A percentile compares a stretch with the other conserved stretches of the same genome.
Conservation (phyloP, 2,113 vertebrate species). For the Dicerorhinus sumatrensis region DNA sequence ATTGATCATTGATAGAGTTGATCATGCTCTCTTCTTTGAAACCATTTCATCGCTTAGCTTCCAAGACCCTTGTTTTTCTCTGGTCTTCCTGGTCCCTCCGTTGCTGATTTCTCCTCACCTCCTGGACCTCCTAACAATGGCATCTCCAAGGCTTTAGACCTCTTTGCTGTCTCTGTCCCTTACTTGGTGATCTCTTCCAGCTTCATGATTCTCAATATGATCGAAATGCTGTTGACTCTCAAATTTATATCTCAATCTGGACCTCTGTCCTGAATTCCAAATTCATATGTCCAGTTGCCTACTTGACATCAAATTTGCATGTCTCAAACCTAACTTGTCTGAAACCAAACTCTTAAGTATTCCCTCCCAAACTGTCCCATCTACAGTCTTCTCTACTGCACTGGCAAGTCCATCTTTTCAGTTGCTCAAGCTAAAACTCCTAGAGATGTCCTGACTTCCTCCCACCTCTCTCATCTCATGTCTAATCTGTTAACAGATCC, state of each 20-base stretch:
- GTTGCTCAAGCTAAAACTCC: neutral
- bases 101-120: neutral
- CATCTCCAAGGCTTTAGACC: neutral
- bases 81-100: neutral
- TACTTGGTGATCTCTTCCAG: neutral
- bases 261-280: neutral
- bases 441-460: neutral
- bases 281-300: neutral
- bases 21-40: neutral
- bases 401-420: neutral
- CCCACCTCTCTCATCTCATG: neutral
- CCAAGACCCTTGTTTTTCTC: neutral
- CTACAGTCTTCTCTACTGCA: neutral
- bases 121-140: neutral
- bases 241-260: neutral
- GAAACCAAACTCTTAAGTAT: neutral
- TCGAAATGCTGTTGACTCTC: neutral
- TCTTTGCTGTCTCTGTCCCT: neutral
- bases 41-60: neutral
- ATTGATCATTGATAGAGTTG: neutral
- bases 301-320: neutral
- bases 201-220: neutral
- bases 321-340: neutral
- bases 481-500: neutral
- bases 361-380: neutral